These are phyloP conservation scores for Rhizoglyphus robini DNA, from an alignment of 1,140 invertebrate genomes.

Conservation along the genomic window DNA sequence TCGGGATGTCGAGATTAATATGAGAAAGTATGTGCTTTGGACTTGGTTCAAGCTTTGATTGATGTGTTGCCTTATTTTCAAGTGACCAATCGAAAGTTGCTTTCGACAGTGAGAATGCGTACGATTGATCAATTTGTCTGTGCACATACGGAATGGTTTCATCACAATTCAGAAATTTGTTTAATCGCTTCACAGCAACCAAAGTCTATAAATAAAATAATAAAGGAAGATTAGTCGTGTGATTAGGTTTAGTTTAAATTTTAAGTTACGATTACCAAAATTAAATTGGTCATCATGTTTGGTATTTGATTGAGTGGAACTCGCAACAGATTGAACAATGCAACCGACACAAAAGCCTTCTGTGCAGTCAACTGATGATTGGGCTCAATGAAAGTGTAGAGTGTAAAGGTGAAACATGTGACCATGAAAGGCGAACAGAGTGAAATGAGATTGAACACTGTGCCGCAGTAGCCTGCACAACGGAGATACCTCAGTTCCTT, in stretches of 20 bases:
- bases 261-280: conserved; percentile 39
- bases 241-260: no score
- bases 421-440: conserved; percentile 29
- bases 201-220: conserved; percentile 17
- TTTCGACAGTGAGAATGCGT: conserved; percentile 24
- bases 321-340: no score
- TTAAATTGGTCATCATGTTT: no score
- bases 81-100: conserved; percentile 28
- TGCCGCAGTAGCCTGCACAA: conserved; percentile 18
- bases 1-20: conserved; percentile 53
- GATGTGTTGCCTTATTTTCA: no score
- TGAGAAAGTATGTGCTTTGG: conserved; percentile 29
- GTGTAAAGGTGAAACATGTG: conserved; percentile 58
- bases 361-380: conserved; percentile 64
- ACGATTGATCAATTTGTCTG: conserved; percentile 25
- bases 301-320: conserved; percentile 61
- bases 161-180: conserved; percentile 32
- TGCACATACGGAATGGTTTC: conserved; percentile 32
- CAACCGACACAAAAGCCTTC: no score
- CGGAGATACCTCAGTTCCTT: conserved; percentile 24
- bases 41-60: no score
- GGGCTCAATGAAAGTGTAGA: conserved; percentile 68
- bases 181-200: conserved; percentile 33
- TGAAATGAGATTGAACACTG: conserved; percentile 26
- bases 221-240: no score